phyloP scores from a whole-genome alignment of 2,888 invertebrate species.

The Lochmaea capreae region DNA sequence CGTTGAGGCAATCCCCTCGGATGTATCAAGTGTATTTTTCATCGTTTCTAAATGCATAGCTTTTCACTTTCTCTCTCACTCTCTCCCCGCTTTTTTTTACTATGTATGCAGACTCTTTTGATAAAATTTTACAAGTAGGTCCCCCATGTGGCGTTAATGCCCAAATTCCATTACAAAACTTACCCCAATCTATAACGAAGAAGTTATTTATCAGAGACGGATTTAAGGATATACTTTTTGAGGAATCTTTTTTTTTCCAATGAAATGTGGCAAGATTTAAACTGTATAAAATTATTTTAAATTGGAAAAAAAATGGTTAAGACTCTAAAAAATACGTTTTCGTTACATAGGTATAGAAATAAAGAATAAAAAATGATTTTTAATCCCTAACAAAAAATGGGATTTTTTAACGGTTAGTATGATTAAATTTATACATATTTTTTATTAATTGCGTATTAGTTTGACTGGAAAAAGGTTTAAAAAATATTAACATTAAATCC shows the following conservation, averaged over 20 bases:
- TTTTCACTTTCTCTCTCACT: slow-evolving; percentile 15
- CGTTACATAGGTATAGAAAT: no score
- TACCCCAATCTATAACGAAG: slow-evolving; percentile 49
- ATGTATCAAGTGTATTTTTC: slow-evolving; percentile 37
- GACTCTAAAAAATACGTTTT: no score
- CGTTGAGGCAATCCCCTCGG: slow-evolving; percentile 14
- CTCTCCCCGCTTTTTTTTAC: slow-evolving; percentile 2
- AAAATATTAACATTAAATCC: no score
- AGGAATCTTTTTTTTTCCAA: neutral
- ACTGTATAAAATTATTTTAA: neutral
- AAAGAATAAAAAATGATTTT: no score
- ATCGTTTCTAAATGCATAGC: slow-evolving; percentile 37
- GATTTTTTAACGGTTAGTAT: no score
- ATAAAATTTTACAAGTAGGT: slow-evolving; percentile 42
- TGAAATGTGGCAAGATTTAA: neutral
- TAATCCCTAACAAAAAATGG: no score
- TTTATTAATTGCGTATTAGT: no score
- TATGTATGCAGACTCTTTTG: slow-evolving; percentile 35
- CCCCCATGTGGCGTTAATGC: slow-evolving; percentile 57
- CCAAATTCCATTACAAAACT: slow-evolving; percentile 57
- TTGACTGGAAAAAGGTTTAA: no score
- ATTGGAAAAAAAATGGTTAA: no score
- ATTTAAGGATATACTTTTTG: neutral
- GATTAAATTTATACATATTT: no score
- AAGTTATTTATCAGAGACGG: slow-evolving; percentile 38